Conservation (phyloP, 2,797 vertebrate species). For the Hipposideros larvatus region DNA sequence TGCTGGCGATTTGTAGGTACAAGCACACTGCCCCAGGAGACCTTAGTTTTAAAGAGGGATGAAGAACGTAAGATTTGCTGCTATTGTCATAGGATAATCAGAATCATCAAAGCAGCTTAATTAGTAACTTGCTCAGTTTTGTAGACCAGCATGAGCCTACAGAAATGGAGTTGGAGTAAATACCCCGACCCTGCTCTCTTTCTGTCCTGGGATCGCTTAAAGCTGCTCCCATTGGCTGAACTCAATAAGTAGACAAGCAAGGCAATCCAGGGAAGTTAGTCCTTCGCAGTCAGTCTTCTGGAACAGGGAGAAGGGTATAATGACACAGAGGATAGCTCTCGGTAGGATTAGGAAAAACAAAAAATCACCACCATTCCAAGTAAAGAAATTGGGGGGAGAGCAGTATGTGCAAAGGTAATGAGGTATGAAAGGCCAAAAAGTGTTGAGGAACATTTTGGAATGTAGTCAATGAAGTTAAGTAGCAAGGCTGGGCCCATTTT, state of each 20-base stretch:
- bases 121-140: background rate
- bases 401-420: background rate
- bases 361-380: background rate
- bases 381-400: background rate
- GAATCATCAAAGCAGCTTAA: background rate
- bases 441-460: background rate
- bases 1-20: background rate
- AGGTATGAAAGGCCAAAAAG: background rate
- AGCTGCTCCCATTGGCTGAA: background rate
- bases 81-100: background rate
- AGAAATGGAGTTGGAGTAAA: background rate
- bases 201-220: background rate
- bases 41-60: background rate
- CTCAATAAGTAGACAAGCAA: background rate
- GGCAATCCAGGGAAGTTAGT: too few species aligned
- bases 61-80: background rate
- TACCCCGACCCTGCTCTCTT: background rate
- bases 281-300: too few species aligned
- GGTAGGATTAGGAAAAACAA: fast-evolving
- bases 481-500: background rate
- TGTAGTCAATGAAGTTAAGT: background rate
- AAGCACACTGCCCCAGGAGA: background rate
- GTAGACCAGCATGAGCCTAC: background rate
- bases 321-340: background rate
- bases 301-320: background rate